Evolutionary conservation across 2,113 vertebrate species (phyloP), one percentile per base, ranked within the genome.

Genomic region (Scomber colias): DNA sequence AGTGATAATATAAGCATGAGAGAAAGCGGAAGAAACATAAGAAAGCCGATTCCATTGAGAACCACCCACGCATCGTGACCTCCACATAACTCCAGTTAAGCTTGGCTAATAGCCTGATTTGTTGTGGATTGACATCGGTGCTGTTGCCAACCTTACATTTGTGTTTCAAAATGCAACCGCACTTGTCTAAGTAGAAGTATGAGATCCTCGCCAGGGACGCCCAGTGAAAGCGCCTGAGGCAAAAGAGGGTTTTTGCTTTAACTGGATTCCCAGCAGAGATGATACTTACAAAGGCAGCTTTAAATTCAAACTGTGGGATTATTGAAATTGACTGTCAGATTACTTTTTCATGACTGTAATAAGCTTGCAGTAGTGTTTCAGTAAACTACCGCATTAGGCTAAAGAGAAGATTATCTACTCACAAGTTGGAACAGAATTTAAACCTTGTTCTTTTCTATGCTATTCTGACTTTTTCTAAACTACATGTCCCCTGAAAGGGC

Each of bases 301-400:
- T 75, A 35, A 9, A 83, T 70, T 60, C 45, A 81, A 63, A 71
- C 51, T 19, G 67, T 71, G 63, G 71, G 73, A 74, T 31, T 66
- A 79, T 45, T 65, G 51, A 69, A 65, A 84, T 59, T 4, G 13
- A 63, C 67, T 62, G 27, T 77, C 63, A 71, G 66, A 82, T 89
- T 79, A 49, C 60, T 5, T 19, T 0, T 63, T 64, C 40, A n/a
- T 30, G 50, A 60, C 49, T 24, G 13, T 53, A 60, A 70, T 45
- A 35, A 56, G 54, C 53, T 19, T 44, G 24, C 46, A 56, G 7
- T 17, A 69, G 61, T 50, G 64, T 78, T 83, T 61, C 51, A n/a
- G 11, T 80, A 60, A 76, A 71, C 69, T 57, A 60, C 60, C 21
- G 73, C 54, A 67, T 79, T 71, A n/a, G 45, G 55, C 50, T 68